These are phyloP conservation scores for Tridacna crocea DNA, from an alignment of 2,888 invertebrate species.

Conservation along the genomic window DNA sequence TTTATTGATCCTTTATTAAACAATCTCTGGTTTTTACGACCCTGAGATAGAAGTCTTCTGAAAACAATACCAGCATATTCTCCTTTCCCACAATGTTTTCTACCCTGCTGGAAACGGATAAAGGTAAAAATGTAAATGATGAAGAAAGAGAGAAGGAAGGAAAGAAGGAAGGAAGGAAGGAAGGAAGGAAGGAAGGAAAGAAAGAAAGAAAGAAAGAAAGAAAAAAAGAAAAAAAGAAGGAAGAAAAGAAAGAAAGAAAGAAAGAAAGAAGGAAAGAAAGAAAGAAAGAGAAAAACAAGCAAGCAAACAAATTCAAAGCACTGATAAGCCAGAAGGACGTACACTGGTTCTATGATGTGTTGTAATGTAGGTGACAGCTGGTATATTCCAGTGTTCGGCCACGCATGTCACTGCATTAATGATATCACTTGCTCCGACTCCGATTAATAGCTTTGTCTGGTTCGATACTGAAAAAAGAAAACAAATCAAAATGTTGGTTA, in stretches of 20 bases:
- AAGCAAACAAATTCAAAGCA: neutral
- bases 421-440: conserved; percentile 37
- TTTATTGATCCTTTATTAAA: too few relatives aligned
- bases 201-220: neutral
- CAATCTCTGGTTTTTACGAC: too few relatives aligned
- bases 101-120: too few relatives aligned
- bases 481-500: too few relatives aligned
- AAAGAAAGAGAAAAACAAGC: neutral
- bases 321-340: conserved; percentile 3
- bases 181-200: conserved; percentile 4
- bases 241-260: neutral
- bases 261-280: neutral
- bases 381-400: conserved; percentile 25
- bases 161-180: too few relatives aligned
- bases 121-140: too few relatives aligned
- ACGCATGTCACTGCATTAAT: conserved; percentile 38
- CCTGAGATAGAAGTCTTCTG: too few relatives aligned
- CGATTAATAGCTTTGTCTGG: conserved; percentile 29
- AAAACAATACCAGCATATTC: too few relatives aligned
- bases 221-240: neutral
- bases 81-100: too few relatives aligned
- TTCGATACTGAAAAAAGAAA: neutral
- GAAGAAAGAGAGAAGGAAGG: too few relatives aligned
- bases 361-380: conserved; percentile 43
- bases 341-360: conserved; percentile 35